phyloP scores from a whole-genome alignment of 1,140 invertebrate genomes.

The Eufriesea mexicana region DNA sequence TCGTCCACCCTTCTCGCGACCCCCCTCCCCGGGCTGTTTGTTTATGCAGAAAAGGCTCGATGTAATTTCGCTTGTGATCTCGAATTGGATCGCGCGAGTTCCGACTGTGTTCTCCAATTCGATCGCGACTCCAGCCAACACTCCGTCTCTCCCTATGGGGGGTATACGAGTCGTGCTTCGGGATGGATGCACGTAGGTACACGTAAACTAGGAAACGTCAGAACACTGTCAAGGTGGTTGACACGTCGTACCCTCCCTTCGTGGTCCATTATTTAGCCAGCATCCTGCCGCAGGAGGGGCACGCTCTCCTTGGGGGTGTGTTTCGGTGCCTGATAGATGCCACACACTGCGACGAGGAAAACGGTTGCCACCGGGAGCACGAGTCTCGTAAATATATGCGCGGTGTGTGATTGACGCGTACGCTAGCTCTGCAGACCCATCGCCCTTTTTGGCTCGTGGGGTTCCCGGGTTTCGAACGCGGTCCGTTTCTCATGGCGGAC shows the following conservation, averaged over 20 bases:
- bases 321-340: conserved; percentile 63
- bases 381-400: conserved; percentile 67
- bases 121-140: neutral
- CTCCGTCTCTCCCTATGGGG: neutral
- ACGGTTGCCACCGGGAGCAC: conserved; percentile 48
- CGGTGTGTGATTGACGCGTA: conserved; percentile 82
- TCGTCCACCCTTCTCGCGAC: too few species aligned
- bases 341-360: conserved; percentile 58
- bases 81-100: neutral
- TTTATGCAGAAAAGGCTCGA: neutral
- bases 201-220: conserved; percentile 70
- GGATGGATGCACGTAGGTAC: conserved; percentile 41
- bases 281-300: conserved; percentile 72
- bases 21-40: too few species aligned
- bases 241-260: conserved; percentile 76
- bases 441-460: conserved; percentile 42
- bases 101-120: neutral
- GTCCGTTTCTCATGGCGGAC: conserved; percentile 41
- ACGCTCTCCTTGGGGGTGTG: conserved; percentile 62
- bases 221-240: conserved; percentile 78
- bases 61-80: conserved; percentile 2
- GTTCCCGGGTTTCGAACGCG: conserved; percentile 30
- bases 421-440: conserved; percentile 72
- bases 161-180: conserved; percentile 59
- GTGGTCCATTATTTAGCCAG: conserved; percentile 81